Evolutionary conservation across 2,888 invertebrate species (phyloP).

Genomic region (Drosophila eohydei): DNA sequence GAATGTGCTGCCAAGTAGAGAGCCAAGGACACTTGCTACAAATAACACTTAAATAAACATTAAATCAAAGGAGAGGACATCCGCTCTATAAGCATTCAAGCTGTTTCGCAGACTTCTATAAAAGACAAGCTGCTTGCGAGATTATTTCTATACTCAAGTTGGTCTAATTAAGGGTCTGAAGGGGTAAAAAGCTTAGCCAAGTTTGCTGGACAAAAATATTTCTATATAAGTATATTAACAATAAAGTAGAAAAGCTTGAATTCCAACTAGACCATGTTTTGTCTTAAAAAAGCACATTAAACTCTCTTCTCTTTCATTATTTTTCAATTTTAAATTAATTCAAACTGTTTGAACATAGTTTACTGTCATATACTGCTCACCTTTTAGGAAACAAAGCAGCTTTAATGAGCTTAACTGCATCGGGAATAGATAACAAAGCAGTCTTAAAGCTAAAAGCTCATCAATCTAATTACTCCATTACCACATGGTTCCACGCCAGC

Average conservation of each 20-base stretch:
- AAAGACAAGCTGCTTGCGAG: neutral
- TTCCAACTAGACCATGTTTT: neutral
- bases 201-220: neutral
- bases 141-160: neutral
- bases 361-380: neutral
- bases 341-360: neutral
- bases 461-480: slow-evolving; percentile 9
- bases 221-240: neutral
- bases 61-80: slow-evolving; percentile 14
- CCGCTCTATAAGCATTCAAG: slow-evolving; percentile 1
- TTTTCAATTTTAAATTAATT: neutral
- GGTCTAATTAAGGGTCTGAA: neutral
- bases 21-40: slow-evolving; percentile 21
- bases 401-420: neutral
- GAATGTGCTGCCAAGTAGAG: slow-evolving; percentile 3
- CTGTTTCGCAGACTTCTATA: neutral
- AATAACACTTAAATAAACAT: slow-evolving; percentile 22
- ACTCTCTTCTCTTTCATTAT: neutral
- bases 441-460: neutral
- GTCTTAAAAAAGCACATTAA: too few relatives aligned
- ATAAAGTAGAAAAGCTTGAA: neutral
- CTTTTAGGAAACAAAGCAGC: neutral
- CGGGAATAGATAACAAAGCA: neutral
- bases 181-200: neutral
- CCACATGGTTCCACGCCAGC: too few relatives aligned